Percentiles rank a stretch among this genome's conserved stretches.
These are phyloP conservation scores for Lobophora halterata DNA, from an alignment of 2,888 invertebrate species.

Conservation along the genomic window DNA sequence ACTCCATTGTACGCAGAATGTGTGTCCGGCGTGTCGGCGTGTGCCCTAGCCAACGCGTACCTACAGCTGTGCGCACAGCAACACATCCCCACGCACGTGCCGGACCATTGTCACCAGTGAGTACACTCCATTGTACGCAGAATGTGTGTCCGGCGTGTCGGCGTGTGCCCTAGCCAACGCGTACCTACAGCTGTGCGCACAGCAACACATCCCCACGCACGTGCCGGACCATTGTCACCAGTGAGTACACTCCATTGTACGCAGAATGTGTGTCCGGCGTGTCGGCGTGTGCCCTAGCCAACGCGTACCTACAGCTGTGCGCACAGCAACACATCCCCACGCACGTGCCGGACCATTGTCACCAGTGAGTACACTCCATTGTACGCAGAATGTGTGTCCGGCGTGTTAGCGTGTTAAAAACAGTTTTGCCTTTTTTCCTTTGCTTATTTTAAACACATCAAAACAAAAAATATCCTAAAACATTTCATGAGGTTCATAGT, in stretches of 20 bases:
- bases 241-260: constrained; percentile 83
- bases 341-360: constrained; percentile 89
- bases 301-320: constrained; percentile 91
- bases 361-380: constrained; percentile 84
- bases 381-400: too few relatives aligned
- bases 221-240: constrained; percentile 90
- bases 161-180: constrained; percentile 90
- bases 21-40: constrained; percentile 81
- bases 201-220: constrained; percentile 87
- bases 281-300: constrained; percentile 87
- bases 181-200: constrained; percentile 89
- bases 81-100: constrained; percentile 89
- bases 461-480: too few relatives aligned
- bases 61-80: constrained; percentile 87
- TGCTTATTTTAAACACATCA: too few relatives aligned
- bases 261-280: constrained; percentile 82
- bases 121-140: constrained; percentile 80
- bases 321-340: constrained; percentile 86
- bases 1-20: constrained; percentile 84
- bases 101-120: constrained; percentile 89
- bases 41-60: constrained; percentile 90
- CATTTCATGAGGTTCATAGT: too few relatives aligned
- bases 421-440: too few relatives aligned
- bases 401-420: too few relatives aligned
- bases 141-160: constrained; percentile 82